phyloP scores from a whole-genome alignment of 2,113 vertebrate species.

The Cebus imitator region DNA sequence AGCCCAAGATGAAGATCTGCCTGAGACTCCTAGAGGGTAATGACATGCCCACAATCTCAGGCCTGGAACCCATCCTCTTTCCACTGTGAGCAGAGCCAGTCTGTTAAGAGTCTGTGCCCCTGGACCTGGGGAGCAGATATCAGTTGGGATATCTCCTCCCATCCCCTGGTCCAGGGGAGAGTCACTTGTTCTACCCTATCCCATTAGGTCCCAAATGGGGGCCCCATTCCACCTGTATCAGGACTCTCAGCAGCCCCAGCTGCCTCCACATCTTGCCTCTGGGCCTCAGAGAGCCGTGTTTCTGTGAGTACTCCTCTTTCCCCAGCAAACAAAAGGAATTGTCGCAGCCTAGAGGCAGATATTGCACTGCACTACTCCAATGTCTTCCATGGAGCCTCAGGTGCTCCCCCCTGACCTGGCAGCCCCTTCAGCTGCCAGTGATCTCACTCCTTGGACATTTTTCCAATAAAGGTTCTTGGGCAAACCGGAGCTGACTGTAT shows the following conservation, averaged over 20 bases:
- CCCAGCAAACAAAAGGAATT: slow-evolving; percentile 37
- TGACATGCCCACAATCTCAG: slow-evolving; percentile 55
- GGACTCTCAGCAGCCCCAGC: slow-evolving; percentile 56
- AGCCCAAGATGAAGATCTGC: slow-evolving; percentile 23
- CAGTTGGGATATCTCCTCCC: slow-evolving; percentile 22
- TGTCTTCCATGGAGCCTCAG: slow-evolving; percentile 78
- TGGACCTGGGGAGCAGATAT: slow-evolving; percentile 41
- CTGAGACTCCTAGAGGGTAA: slow-evolving; percentile 48
- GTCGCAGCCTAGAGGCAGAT: slow-evolving; percentile 47
- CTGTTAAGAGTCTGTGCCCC: slow-evolving; percentile 11
- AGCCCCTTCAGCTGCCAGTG: slow-evolving; percentile 65
- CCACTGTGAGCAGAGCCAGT: slow-evolving; percentile 73
- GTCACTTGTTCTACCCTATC: slow-evolving; percentile 28
- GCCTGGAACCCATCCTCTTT: slow-evolving; percentile 66
- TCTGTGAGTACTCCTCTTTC: neutral
- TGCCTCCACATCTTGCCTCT: slow-evolving; percentile 64
- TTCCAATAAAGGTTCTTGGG: slow-evolving; percentile 80
- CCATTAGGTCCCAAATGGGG: slow-evolving; percentile 47
- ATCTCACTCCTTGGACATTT: slow-evolving; percentile 72
- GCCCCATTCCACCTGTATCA: slow-evolving; percentile 64
- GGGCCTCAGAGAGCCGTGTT: slow-evolving; percentile 50
- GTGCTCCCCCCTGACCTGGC: slow-evolving; percentile 68
- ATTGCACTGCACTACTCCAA: slow-evolving; percentile 71
- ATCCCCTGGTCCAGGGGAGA: slow-evolving; percentile 20
- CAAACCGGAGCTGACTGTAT: slow-evolving; percentile 64